Evolutionary conservation across 2,888 invertebrate species (phyloP), one percentile per base, ranked within the genome.

Genomic region (Empis stercorea): DNA sequence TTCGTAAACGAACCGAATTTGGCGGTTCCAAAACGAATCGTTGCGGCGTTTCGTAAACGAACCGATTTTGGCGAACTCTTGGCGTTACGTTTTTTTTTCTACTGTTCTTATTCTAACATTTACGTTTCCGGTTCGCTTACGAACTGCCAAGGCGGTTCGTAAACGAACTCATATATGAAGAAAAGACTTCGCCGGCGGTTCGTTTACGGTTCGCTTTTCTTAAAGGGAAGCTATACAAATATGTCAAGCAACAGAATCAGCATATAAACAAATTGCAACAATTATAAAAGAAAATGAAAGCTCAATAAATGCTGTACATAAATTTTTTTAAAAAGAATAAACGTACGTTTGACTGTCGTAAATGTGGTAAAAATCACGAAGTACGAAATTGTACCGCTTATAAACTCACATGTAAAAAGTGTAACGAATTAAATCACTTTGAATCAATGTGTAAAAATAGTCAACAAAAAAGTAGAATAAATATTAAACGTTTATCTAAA

Each of bases 171-270:
- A n/a, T n/a, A n/a, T n/a, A n/a, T n/a, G n/a, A n/a, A n/a, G n/a
- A n/a, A n/a, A n/a, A n/a, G n/a, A n/a, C n/a, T n/a, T n/a, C n/a
- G n/a, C n/a, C n/a, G n/a, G n/a, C n/a, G n/a, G n/a, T n/a, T n/a
- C n/a, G n/a, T n/a, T n/a, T n/a, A n/a, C n/a, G n/a, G n/a, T n/a
- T n/a, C n/a, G n/a, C n/a, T n/a, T n/a, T n/a, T n/a, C n/a, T n/a
- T n/a, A n/a, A n/a, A n/a, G n/a, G n/a, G 17, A 43, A 16, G 37
- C 43, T 4, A 36, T 37, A 4, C 46, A 46, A 42, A 14, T 30
- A 9, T 46, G 46, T 17, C 37, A 46, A 40, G n/a, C 43, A 7
- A 46, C 38, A 15, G 43, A 47, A 37, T 23, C 43, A 20, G 43
- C 43, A 11, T 23, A 43, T 30, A 47, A 39, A 30, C 47, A 47